These are phyloP conservation scores for Schizaphis graminum DNA, from an alignment of 2,888 invertebrate genomes.

Conservation along the genomic window DNA sequence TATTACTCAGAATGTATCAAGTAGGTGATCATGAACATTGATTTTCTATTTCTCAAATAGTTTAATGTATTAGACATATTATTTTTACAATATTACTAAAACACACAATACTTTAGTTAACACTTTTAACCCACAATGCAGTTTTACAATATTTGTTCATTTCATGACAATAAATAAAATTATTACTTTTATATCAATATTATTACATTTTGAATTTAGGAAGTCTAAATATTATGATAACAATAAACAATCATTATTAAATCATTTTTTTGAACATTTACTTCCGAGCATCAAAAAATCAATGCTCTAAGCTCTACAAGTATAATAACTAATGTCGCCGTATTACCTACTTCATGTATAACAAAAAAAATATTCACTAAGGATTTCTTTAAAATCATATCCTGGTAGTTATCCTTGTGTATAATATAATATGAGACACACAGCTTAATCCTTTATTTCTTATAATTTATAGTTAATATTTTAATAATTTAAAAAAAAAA, in stretches of 20 bases:
- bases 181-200: too few species aligned
- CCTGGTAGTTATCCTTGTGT: neutral
- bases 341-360: too few species aligned
- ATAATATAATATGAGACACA: neutral
- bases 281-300: neutral
- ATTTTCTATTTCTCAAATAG: neutral
- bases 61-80: neutral
- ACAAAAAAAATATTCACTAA: neutral
- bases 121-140: neutral
- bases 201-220: neutral
- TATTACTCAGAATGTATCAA: neutral
- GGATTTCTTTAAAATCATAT: neutral
- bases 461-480: neutral
- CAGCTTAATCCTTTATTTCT: neutral
- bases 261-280: neutral
- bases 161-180: too few species aligned
- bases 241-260: neutral
- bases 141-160: neutral
- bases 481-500: neutral
- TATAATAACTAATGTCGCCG: neutral
- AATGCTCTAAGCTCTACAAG: neutral
- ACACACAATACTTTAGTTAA: neutral
- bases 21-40: neutral
- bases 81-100: neutral
- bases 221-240: neutral